These are phyloP conservation scores for Oryzias celebensis DNA, from an alignment of 2,113 vertebrate species.

Conservation along the genomic window DNA sequence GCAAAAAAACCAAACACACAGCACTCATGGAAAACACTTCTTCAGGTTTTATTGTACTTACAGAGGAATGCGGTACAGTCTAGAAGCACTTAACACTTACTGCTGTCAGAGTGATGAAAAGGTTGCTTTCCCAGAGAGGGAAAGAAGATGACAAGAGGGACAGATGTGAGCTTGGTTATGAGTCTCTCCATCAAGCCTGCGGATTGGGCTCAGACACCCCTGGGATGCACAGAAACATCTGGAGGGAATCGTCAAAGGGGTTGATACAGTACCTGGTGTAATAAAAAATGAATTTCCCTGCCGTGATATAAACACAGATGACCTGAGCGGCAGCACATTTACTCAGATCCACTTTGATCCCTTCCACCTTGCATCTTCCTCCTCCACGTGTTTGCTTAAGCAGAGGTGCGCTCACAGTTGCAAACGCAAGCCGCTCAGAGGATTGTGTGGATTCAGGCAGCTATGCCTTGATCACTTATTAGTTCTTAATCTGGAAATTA, in stretches of 20 bases:
- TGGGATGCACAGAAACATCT: slow-evolving; percentile 75
- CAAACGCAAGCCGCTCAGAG: slow-evolving; percentile 17
- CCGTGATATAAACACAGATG: slow-evolving; percentile 68
- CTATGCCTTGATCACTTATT: slow-evolving; percentile 5
- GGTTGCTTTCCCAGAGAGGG: slow-evolving; percentile 50
- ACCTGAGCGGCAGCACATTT: slow-evolving; percentile 55
- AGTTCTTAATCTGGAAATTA: slow-evolving; percentile 33
- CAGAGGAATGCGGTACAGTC: slow-evolving; percentile 42
- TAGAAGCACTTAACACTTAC: slow-evolving; percentile 61
- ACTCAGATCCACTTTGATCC: slow-evolving; percentile 56
- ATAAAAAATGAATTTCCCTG: slow-evolving; percentile 75
- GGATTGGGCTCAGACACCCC: slow-evolving; percentile 64
- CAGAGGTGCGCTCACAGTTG: slow-evolving; percentile 15
- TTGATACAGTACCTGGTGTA: slow-evolving; percentile 65
- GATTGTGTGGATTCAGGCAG: slow-evolving; percentile 2
- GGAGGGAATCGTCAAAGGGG: slow-evolving; percentile 72
- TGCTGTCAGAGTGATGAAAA: slow-evolving; percentile 70
- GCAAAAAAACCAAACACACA: slow-evolving; percentile 55
- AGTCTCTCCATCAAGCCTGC: slow-evolving; percentile 58
- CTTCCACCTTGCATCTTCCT: slow-evolving; percentile 11
- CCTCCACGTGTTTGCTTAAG: slow-evolving; percentile 24
- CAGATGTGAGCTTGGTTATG: slow-evolving; percentile 73
- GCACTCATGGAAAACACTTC: slow-evolving; percentile 49
- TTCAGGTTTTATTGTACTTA: slow-evolving; percentile 45
- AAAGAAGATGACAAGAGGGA: slow-evolving; percentile 53